Conservation (phyloP, 1,140 invertebrate genomes). For the Halesus radiatus region DNA sequence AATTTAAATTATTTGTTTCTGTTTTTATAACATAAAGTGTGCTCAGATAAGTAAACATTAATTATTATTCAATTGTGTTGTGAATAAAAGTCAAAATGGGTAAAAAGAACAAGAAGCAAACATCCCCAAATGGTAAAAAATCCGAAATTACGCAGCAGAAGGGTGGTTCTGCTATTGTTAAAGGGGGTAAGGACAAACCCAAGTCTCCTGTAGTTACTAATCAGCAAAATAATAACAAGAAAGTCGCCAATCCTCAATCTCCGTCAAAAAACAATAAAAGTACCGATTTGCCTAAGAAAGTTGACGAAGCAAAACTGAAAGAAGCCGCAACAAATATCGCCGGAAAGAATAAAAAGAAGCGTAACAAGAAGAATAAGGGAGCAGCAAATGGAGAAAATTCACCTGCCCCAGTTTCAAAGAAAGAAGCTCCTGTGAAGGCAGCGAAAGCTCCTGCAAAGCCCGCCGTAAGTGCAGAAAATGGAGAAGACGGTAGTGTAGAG, state of each 20-base stretch:
- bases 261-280: slow-evolving; percentile 36
- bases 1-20: slow-evolving; percentile 16
- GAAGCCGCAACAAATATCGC: slow-evolving; percentile 17
- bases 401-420: background rate
- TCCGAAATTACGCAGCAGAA: slow-evolving; percentile 22
- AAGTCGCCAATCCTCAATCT: slow-evolving; percentile 5
- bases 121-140: slow-evolving; percentile 10
- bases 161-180: slow-evolving; percentile 34
- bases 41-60: background rate
- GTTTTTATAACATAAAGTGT: slow-evolving; percentile 8
- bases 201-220: background rate
- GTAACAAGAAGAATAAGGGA: slow-evolving; percentile 37
- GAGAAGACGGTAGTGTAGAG: slow-evolving; percentile 40
- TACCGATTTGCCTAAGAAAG: background rate
- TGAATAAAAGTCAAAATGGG: slow-evolving; percentile 41
- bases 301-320: slow-evolving; percentile 33
- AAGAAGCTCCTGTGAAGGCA: background rate
- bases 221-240: slow-evolving; percentile 34
- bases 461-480: slow-evolving; percentile 39
- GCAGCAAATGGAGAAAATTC: background rate
- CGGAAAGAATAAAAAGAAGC: slow-evolving; percentile 43
- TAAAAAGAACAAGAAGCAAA: slow-evolving; percentile 52
- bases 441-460: slow-evolving; percentile 15
- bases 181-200: slow-evolving; percentile 5
- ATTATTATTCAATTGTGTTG: no score